These are phyloP conservation scores for Nycticorax nycticorax DNA, from an alignment of 2,113 vertebrate species.

Conservation along the genomic window DNA sequence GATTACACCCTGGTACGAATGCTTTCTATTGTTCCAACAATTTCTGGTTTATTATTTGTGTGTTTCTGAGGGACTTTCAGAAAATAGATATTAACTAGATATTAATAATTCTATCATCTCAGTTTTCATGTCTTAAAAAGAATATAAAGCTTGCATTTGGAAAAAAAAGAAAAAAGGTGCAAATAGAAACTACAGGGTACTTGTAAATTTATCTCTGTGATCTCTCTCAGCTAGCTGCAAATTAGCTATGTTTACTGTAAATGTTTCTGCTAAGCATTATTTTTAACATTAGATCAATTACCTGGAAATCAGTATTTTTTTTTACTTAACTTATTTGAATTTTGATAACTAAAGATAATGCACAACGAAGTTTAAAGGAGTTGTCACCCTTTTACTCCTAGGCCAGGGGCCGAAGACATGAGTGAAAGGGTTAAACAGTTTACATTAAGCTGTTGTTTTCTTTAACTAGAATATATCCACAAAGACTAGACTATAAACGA, in stretches of 20 bases:
- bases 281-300: constrained; percentile 58
- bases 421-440: constrained; percentile 63
- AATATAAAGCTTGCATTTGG: constrained; percentile 13
- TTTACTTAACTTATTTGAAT: constrained; percentile 66
- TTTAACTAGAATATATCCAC: constrained; percentile 58
- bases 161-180: not conserved
- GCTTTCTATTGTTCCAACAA: constrained; percentile 18
- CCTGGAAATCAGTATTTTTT: constrained; percentile 51
- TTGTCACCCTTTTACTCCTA: constrained; percentile 14
- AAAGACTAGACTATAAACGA: constrained; percentile 20
- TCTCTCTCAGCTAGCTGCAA: constrained; percentile 58
- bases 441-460: constrained; percentile 68
- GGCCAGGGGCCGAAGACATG: not conserved
- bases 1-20: constrained; percentile 56
- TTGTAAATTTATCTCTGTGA: constrained; percentile 33
- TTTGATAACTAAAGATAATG: constrained; percentile 54
- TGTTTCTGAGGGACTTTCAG: constrained; percentile 24
- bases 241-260: constrained; percentile 55
- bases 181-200: constrained; percentile 41
- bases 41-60: constrained; percentile 17
- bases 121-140: constrained; percentile 26
- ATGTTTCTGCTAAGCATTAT: constrained; percentile 57
- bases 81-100: not conserved
- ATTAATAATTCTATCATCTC: not conserved
- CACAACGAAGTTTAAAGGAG: constrained; percentile 46